A percentile compares a stretch with the other conserved stretches of the same genome.
Conservation (phyloP, 2,797 vertebrate species). For the Bradypodion ventrale region DNA sequence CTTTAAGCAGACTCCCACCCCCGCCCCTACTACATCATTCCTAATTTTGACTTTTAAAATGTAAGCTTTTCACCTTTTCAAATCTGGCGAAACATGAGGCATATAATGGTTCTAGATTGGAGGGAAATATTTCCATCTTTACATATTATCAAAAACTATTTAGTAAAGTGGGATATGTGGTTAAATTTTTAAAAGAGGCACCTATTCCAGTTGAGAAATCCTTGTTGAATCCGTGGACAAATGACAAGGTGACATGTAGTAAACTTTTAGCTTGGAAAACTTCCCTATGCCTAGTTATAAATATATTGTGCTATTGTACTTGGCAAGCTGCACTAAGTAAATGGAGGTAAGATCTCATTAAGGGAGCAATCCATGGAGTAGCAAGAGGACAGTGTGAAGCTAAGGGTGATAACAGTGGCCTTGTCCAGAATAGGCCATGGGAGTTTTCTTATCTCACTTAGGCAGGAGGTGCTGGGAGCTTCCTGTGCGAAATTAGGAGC, state of each 20-base stretch:
- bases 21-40: too few species aligned
- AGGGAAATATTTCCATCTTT: neutral
- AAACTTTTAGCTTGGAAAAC: constrained; percentile 74
- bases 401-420: constrained; percentile 86
- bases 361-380: constrained; percentile 70
- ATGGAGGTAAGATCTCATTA: constrained; percentile 82
- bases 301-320: constrained; percentile 75
- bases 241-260: constrained; percentile 68
- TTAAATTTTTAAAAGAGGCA: neutral
- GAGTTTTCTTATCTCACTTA: constrained; percentile 97
- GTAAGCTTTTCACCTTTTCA: neutral
- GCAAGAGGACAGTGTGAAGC: constrained; percentile 82
- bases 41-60: neutral
- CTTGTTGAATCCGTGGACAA: constrained; percentile 59
- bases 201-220: neutral
- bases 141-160: neutral
- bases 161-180: neutral
- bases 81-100: neutral
- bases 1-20: neutral
- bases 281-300: constrained; percentile 76
- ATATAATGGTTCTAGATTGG: neutral
- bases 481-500: constrained; percentile 99
- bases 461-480: constrained; percentile 96
- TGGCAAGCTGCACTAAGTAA: constrained; percentile 77
- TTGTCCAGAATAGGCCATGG: constrained; percentile 93